phyloP scores from a whole-genome alignment of 1,140 invertebrate genomes.

The Drosophila auraria region DNA sequence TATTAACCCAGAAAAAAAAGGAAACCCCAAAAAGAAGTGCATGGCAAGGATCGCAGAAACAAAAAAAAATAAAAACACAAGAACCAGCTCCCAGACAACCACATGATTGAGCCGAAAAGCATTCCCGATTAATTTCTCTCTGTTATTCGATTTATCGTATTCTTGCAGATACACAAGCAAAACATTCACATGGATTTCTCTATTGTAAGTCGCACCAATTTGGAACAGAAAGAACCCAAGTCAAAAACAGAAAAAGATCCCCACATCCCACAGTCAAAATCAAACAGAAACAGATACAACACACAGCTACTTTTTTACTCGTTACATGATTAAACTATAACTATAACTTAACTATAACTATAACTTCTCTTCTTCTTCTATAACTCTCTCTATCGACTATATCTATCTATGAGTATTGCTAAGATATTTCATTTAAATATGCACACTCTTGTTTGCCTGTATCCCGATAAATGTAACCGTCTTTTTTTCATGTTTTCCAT shows the following conservation, averaged over 20 bases:
- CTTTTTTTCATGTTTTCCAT: constrained; percentile 32
- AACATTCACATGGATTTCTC: constrained; percentile 84
- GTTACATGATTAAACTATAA: constrained; percentile 20
- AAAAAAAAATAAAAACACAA: constrained; percentile 18
- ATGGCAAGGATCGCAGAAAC: constrained; percentile 44
- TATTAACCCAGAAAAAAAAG: constrained; percentile 26
- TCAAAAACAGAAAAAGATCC: constrained; percentile 40
- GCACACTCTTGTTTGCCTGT: constrained; percentile 45
- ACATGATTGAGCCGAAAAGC: constrained; percentile 46
- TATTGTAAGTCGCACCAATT: constrained; percentile 83
- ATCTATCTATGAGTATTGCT: constrained; percentile 38
- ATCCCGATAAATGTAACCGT: constrained; percentile 33
- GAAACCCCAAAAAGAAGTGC: constrained; percentile 27
- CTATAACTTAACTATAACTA: constrained; percentile 18
- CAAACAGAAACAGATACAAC: constrained; percentile 37
- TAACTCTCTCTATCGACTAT: constrained; percentile 25
- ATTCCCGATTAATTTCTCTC: constrained; percentile 74
- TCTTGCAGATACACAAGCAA: constrained; percentile 84
- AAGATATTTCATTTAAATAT: constrained; percentile 39
- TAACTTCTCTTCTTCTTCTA: constrained; percentile 29
- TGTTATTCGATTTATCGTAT: constrained; percentile 82
- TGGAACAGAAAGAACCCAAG: constrained; percentile 51
- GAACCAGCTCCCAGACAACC: constrained; percentile 41
- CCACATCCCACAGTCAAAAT: constrained; percentile 49
- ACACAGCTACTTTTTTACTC: constrained; percentile 44